Base-by-base conservation (phyloP, 2,888 invertebrate species). In the Odontothrips loti region DNA sequence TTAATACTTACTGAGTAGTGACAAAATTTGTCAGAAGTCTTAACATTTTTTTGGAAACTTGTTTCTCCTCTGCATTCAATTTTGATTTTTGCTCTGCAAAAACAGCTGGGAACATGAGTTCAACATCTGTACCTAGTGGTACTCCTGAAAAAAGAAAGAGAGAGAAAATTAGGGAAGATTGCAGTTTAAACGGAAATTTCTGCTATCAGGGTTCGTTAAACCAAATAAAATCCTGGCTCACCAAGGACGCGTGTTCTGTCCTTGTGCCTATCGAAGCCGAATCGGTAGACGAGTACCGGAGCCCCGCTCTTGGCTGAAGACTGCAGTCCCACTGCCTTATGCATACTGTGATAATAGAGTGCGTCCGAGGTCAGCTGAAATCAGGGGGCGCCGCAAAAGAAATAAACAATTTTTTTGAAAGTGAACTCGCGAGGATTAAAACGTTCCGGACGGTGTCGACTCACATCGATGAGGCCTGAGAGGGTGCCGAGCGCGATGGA, bases 81-180 rank as follows among this genome's bases (percentile, higher is more conserved):
- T 75, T 75, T 27, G 68, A 75, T 12, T 75, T 75, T 12, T 75
- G 27, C 12, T 27, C 27, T 75, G 68, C 68, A 75, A 75, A 75
- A 23, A 75, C 12, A 12, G 68, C 68, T 23, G 68, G 68, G 27
- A 75, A 75, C 23, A 75, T 12, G 12, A 75, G 68, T 27, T 75
- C 68, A 27, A 27, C 27, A 27, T 75, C 68, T 75, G 68, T 75
- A 12, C 68, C 68, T 23, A 75, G 27, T 27, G 68, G 68, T 12
- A 75, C 68, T 23, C 68, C 68, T 75, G 68, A 27, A 75, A 27
- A 23, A 63, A 20, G 1, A 63, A 63, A 51, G 51, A 51, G 1
- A 51, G 9, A 15, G n/a, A n/a, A 43, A 43, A 43, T 43, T 43
- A 43, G 15, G 4, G 58, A 15, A 6, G 17, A 17, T 58, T 58